These are phyloP conservation scores for Tetragonula clypearis DNA, from an alignment of 1,140 invertebrate species.

Conservation along the genomic window DNA sequence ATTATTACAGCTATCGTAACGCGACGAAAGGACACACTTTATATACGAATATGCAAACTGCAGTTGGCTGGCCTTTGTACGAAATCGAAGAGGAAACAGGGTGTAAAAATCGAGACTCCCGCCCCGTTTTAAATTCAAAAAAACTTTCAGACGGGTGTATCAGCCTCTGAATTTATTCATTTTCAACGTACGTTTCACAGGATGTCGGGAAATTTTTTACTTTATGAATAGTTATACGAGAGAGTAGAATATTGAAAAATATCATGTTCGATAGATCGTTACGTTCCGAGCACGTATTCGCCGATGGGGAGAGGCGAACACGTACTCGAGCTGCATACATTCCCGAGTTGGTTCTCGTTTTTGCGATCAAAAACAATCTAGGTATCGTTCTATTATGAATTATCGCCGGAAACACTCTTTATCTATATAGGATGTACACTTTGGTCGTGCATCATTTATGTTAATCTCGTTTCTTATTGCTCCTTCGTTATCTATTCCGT, in stretches of 20 bases:
- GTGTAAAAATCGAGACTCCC: background rate
- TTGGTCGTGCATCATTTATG: background rate
- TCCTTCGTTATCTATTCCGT: background rate
- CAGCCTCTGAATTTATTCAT: background rate
- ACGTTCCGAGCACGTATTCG: constrained; percentile 45
- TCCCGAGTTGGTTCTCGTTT: constrained; percentile 9
- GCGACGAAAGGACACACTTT: too few species aligned
- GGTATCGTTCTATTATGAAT: constrained; percentile 25
- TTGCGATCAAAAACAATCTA: constrained; percentile 25
- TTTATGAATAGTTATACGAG: background rate
- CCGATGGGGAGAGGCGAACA: constrained; percentile 28
- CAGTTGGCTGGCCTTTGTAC: too few species aligned
- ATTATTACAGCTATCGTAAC: too few species aligned
- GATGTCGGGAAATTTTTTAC: background rate
- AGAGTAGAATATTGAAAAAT: constrained; percentile 33
- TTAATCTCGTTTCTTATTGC: constrained; percentile 4
- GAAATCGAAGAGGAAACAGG: background rate
- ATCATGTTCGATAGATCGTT: constrained; percentile 40
- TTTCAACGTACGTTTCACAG: background rate
- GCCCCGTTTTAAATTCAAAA: background rate
- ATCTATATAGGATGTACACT: background rate
- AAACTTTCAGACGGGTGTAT: background rate
- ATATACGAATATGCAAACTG: too few species aligned
- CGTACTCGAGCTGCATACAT: constrained; percentile 38
- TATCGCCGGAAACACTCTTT: constrained; percentile 1